phyloP scores from a whole-genome alignment of 1,140 invertebrate genomes.

The Caerostris darwini region DNA sequence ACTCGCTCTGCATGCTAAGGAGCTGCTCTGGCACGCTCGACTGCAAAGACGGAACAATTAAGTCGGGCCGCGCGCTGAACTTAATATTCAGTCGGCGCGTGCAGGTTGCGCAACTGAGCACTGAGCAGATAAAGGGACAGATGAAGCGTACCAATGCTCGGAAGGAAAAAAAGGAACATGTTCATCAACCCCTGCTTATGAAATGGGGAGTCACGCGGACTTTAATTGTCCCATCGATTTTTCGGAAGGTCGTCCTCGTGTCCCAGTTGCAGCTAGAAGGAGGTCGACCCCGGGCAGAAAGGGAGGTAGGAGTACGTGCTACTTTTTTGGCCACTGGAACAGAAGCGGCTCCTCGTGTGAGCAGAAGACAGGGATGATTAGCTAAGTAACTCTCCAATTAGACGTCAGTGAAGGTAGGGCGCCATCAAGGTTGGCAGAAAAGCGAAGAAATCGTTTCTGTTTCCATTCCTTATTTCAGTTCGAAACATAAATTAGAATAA shows the following conservation, averaged over 20 bases:
- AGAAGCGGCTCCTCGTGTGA: background rate
- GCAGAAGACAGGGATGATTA: background rate
- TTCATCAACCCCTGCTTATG: conserved; percentile 41
- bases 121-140: conserved; percentile 13
- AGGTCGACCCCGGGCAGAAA: background rate
- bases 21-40: too few species aligned
- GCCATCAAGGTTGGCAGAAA: too few species aligned
- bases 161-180: background rate
- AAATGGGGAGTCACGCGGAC: conserved; percentile 31
- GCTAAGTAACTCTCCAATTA: background rate
- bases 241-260: background rate
- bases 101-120: background rate
- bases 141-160: conserved; percentile 9
- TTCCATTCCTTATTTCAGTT: too few species aligned
- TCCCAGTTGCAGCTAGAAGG: conserved; percentile 29
- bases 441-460: too few species aligned
- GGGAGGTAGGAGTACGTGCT: background rate
- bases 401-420: background rate
- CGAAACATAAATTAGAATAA: too few species aligned
- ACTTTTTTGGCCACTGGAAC: background rate
- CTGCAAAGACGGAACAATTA: background rate
- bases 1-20: too few species aligned
- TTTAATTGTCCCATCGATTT: conserved; percentile 52
- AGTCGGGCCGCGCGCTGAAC: background rate
- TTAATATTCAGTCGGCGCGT: conserved; percentile 15